Base-by-base conservation (phyloP, 2,888 invertebrate species). In the Cephalotes varians region DNA sequence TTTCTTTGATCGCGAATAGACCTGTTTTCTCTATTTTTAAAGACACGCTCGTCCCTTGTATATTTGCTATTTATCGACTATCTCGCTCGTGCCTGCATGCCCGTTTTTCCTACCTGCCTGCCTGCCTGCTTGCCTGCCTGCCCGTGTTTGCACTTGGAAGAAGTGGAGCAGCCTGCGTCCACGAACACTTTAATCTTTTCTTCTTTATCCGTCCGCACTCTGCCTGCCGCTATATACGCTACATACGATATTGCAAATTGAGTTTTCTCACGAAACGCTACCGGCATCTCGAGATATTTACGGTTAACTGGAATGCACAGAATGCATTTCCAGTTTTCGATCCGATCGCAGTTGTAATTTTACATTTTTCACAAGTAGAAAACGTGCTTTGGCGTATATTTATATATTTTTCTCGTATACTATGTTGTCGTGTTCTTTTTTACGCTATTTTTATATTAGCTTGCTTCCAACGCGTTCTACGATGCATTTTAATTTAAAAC, bases 21-120 rank as follows among this genome's bases (percentile, higher is more conserved):
- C 25, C 31, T 34, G 25, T 79, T 69, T 79, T 69, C 71, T 79
- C 71, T 79, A 58, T 79, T 79, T 79, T 79, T 79, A 79, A 79
- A 79, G 77, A 69, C 56, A 44, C 77, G 56, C 71, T 69, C 71
- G 69, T 79, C 71, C 56, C 44, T 58, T 44, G 69, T 77, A 69
- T 79, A 69, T 79, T 79, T 69, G 77, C 77, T 79, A 69, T 79
- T 79, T 79, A 79, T 79, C 71, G 77, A 79, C 77, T 47, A 69
- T 18, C 37, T 15, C 37, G 28, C 64, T 65, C 65, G 69, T 56
- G 40, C 60, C 31, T 60, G 60, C 60, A 40, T 47, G 34, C 51
- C n/a, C 44, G 65, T 67, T 40, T 69, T 67, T 21, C 71, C 71
- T 60, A 25, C 56, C 54, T 67, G 40, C 64, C 49, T 28, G 54